Percentiles rank a stretch among this genome's conserved stretches.
These are phyloP conservation scores for Diaphora mendica DNA, from an alignment of 2,888 invertebrate genomes.

Conservation along the genomic window DNA sequence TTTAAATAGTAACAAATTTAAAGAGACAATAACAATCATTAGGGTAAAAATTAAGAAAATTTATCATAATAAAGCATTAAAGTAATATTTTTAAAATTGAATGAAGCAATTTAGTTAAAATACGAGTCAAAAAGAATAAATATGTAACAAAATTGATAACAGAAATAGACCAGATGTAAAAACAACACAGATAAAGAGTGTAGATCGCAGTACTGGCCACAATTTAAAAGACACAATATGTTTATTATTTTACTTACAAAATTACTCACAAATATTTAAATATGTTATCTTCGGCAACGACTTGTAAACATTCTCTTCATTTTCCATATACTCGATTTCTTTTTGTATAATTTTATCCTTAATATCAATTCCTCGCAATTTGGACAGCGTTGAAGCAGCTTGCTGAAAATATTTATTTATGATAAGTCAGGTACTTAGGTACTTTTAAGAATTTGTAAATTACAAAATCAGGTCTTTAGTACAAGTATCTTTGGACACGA, in stretches of 20 bases:
- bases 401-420: conserved; percentile 55
- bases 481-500: neutral
- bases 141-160: neutral
- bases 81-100: too few species aligned
- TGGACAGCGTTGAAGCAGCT: conserved; percentile 64
- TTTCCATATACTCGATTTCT: conserved; percentile 65
- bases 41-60: too few species aligned
- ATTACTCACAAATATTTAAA: conserved; percentile 57
- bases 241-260: conserved; percentile 60
- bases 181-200: neutral
- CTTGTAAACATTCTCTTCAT: conserved; percentile 62
- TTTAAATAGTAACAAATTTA: too few species aligned
- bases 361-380: conserved; percentile 64
- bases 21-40: too few species aligned
- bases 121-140: neutral
- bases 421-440: neutral
- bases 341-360: conserved; percentile 62
- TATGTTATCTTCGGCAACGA: conserved; percentile 63
- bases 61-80: too few species aligned
- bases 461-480: neutral
- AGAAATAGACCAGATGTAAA: neutral
- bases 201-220: neutral
- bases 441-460: neutral
- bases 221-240: neutral
- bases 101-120: too few species aligned